phyloP scores from a whole-genome alignment of 2,888 invertebrate species.

The Zygogramma bicolorata region DNA sequence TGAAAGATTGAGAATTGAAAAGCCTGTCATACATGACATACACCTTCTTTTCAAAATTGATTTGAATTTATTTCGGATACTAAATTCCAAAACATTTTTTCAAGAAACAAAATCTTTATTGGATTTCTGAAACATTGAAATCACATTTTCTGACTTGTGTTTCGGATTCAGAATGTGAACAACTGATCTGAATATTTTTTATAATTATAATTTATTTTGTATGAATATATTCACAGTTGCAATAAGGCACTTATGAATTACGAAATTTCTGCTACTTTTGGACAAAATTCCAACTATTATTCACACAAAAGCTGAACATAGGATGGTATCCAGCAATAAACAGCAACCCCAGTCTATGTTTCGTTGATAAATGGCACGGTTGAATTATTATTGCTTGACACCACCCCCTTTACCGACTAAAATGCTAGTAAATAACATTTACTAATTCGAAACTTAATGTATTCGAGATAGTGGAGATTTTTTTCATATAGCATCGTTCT shows the following conservation, averaged over 20 bases:
- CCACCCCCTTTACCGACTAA: too few relatives aligned
- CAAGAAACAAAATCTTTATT: too few relatives aligned
- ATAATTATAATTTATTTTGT: neutral
- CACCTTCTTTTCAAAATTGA: too few relatives aligned
- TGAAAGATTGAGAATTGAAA: too few relatives aligned
- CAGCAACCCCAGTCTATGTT: neutral
- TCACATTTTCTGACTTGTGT: too few relatives aligned
- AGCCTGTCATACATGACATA: too few relatives aligned
- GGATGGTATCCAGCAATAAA: neutral
- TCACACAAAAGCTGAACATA: neutral
- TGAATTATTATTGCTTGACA: neutral
- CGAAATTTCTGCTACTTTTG: neutral
- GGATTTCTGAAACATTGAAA: too few relatives aligned
- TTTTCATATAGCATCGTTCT: neutral
- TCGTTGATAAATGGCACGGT: neutral
- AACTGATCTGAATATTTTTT: neutral
- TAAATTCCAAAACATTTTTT: too few relatives aligned
- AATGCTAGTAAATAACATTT: neutral
- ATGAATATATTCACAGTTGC: neutral
- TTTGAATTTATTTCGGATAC: too few relatives aligned
- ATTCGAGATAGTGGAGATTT: neutral
- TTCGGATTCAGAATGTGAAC: slow-evolving; percentile 12
- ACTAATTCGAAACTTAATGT: neutral
- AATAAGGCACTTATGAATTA: neutral
- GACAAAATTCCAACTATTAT: neutral